Percentiles rank a stretch among this genome's conserved stretches.
phyloP scores from a whole-genome alignment of 2,888 invertebrate genomes.

The Drosophila koepferae region DNA sequence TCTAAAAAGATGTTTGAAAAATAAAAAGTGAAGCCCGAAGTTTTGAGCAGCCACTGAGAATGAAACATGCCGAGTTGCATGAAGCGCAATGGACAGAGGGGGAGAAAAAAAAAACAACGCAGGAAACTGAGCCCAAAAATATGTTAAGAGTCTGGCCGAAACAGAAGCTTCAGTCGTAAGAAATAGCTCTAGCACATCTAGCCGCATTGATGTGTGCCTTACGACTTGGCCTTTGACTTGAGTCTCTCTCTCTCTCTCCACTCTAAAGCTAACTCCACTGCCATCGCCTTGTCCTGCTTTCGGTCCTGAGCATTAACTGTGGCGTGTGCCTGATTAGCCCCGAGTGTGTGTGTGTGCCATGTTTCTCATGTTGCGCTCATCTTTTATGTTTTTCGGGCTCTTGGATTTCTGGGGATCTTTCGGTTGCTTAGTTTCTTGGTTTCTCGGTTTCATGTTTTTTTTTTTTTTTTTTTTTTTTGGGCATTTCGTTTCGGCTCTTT shows the following conservation, averaged over 20 bases:
- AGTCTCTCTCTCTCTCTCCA: slow-evolving; percentile 19
- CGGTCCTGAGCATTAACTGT: slow-evolving; percentile 12
- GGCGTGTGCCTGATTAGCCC: slow-evolving; percentile 48
- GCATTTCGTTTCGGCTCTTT: slow-evolving; percentile 27
- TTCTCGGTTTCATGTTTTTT: not conserved
- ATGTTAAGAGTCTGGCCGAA: slow-evolving; percentile 59
- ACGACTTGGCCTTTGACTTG: slow-evolving; percentile 53
- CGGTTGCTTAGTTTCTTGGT: slow-evolving; percentile 7
- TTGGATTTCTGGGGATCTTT: slow-evolving; percentile 18
- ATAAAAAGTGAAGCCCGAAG: slow-evolving; percentile 49
- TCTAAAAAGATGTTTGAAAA: slow-evolving; percentile 57
- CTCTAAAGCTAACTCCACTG: slow-evolving; percentile 17
- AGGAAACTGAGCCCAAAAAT: slow-evolving; percentile 43
- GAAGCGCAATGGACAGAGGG: not conserved
- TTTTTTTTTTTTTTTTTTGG: not conserved
- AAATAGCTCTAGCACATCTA: slow-evolving; percentile 18
- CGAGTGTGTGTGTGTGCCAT: slow-evolving; percentile 36
- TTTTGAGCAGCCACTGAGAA: slow-evolving; percentile 37
- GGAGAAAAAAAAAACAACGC: not conserved
- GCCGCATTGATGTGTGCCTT: slow-evolving; percentile 67
- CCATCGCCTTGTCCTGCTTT: slow-evolving; percentile 18
- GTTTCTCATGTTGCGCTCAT: slow-evolving; percentile 43
- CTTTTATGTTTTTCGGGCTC: slow-evolving; percentile 40
- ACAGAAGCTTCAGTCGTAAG: slow-evolving; percentile 22
- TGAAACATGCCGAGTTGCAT: slow-evolving; percentile 16